phyloP scores from a whole-genome alignment of 2,797 vertebrate genomes.

The Ambastaia sidthimunki region DNA sequence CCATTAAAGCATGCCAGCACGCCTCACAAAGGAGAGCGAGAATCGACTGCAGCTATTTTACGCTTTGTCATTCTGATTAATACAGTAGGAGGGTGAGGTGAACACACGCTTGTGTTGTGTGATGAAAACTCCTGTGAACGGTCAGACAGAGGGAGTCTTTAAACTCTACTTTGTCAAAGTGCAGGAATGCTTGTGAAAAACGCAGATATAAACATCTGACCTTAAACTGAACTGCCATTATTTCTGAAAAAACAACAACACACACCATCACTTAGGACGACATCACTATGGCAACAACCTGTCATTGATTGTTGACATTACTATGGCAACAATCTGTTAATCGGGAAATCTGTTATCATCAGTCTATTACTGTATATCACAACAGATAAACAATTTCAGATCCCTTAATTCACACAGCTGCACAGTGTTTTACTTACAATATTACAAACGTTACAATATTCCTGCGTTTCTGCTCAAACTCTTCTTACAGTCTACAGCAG shows the following conservation, averaged over 20 bases:
- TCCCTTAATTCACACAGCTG: no score
- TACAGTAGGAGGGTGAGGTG: conserved; percentile 12
- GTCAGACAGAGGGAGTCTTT: neutral
- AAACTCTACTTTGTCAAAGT: neutral
- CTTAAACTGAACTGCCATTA: conserved; percentile 31
- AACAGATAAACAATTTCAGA: neutral
- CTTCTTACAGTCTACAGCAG: conserved; percentile 5
- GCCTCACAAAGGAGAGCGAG: conserved; percentile 4
- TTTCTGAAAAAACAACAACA: conserved; percentile 22
- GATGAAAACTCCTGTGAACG: neutral
- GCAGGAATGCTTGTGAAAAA: neutral
- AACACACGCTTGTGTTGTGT: neutral
- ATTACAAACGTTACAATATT: neutral
- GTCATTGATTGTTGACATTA: conserved; percentile 23
- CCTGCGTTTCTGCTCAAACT: neutral
- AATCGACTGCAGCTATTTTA: conserved; percentile 34
- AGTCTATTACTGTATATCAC: neutral
- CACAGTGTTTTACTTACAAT: no score
- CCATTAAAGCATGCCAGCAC: conserved; percentile 48
- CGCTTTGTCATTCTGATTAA: conserved; percentile 49
- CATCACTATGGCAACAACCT: conserved; percentile 13
- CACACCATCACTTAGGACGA: neutral
- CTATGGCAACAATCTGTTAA: neutral
- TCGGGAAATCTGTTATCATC: no score
- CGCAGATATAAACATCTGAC: conserved; percentile 20